Conservation (phyloP, 1,140 invertebrate species). For the Thrips palmi region DNA sequence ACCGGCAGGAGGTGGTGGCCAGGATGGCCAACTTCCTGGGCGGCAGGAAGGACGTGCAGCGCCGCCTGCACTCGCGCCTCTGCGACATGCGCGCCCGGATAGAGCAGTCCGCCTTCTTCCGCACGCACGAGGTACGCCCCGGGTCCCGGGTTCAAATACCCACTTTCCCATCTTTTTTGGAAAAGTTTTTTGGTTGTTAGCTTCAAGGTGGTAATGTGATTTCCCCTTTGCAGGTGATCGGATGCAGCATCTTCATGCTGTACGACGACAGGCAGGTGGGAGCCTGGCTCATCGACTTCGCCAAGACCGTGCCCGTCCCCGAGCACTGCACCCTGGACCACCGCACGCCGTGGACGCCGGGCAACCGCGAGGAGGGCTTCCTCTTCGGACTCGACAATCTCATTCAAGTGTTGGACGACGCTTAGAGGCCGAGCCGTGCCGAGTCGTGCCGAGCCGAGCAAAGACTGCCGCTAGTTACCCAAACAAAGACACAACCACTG, state of each 20-base stretch:
- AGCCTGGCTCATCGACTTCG: slow-evolving; percentile 94
- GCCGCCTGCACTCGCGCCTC: slow-evolving; percentile 51
- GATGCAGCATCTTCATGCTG: slow-evolving; percentile 85
- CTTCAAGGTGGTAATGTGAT: neutral
- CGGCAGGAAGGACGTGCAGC: slow-evolving; percentile 39
- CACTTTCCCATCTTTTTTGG: neutral
- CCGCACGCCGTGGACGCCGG: slow-evolving; percentile 57
- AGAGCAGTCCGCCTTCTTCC: slow-evolving; percentile 74
- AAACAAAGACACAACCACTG: too few species aligned
- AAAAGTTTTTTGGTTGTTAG: neutral
- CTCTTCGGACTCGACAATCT: slow-evolving; percentile 78
- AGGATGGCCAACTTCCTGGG: slow-evolving; percentile 64
- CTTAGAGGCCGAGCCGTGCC: too few species aligned
- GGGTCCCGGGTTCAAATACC: slow-evolving; percentile 3
- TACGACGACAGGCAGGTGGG: slow-evolving; percentile 73
- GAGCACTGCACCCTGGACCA: slow-evolving; percentile 52
- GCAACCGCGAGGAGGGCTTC: slow-evolving; percentile 91
- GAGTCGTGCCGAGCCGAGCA: too few species aligned
- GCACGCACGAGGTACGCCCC: slow-evolving; percentile 59
- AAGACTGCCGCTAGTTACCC: too few species aligned
- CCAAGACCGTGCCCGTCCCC: slow-evolving; percentile 67
- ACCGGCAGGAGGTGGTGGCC: slow-evolving; percentile 51
- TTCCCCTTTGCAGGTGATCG: slow-evolving; percentile 42
- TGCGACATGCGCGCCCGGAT: slow-evolving; percentile 58
- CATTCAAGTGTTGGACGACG: too few species aligned